phyloP scores from a whole-genome alignment of 1,140 invertebrate genomes.

The Bombus breviceps region DNA sequence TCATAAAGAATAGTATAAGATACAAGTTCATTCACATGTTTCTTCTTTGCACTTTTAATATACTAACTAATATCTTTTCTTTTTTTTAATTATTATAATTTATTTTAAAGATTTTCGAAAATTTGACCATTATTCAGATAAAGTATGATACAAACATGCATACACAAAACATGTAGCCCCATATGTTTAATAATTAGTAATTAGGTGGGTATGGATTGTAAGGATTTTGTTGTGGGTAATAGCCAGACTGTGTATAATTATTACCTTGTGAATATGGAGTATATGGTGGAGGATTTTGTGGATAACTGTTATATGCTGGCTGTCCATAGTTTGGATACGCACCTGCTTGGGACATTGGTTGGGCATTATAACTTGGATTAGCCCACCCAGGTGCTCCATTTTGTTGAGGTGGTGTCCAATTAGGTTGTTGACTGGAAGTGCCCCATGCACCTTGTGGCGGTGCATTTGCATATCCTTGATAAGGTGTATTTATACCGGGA shows the following conservation, averaged over 20 bases:
- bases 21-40: not conserved
- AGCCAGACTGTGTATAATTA: slow-evolving; percentile 55
- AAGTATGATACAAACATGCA: slow-evolving; percentile 22
- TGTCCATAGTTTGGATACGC: slow-evolving; percentile 79
- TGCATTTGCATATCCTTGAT: slow-evolving; percentile 79
- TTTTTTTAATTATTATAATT: not conserved
- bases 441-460: slow-evolving; percentile 70
- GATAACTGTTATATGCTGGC: slow-evolving; percentile 73
- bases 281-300: slow-evolving; percentile 75
- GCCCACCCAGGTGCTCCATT: slow-evolving; percentile 77
- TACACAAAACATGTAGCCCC: slow-evolving; percentile 7
- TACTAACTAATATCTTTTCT: not conserved
- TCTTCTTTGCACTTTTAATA: not conserved
- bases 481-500: slow-evolving; percentile 89
- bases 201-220: slow-evolving; percentile 61
- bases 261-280: slow-evolving; percentile 65
- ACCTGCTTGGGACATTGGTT: slow-evolving; percentile 81
- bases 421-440: slow-evolving; percentile 55
- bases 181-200: slow-evolving; percentile 53
- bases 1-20: slow-evolving; percentile 13
- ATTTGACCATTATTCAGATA: not conserved
- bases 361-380: slow-evolving; percentile 79
- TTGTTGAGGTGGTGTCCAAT: slow-evolving; percentile 66
- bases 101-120: not conserved
- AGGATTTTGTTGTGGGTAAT: slow-evolving; percentile 62